phyloP scores from a whole-genome alignment of 2,797 vertebrate genomes.

The Malurus leucopterus region DNA sequence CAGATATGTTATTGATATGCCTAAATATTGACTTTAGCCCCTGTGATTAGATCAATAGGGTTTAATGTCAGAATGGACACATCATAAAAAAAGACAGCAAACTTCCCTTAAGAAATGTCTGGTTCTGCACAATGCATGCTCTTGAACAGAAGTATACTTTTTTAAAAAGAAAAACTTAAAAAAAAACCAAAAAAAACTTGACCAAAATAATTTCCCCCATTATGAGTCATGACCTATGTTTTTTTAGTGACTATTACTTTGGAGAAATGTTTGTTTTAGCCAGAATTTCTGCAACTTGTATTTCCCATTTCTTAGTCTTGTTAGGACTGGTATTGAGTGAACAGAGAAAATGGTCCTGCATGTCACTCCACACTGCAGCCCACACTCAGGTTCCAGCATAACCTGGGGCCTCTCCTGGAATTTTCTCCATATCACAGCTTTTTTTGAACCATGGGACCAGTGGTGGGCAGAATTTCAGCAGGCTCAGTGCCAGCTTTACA shows the following conservation, averaged over 20 bases:
- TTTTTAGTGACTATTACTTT: background rate
- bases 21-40: slow-evolving; percentile 30
- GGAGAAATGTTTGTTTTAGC: background rate
- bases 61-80: slow-evolving; percentile 34
- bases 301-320: background rate
- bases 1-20: slow-evolving; percentile 14
- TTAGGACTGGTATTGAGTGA: background rate
- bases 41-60: slow-evolving; percentile 17
- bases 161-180: too few relatives aligned
- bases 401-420: background rate
- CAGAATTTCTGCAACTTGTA: background rate
- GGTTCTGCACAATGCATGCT: background rate
- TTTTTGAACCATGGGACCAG: background rate
- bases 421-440: background rate
- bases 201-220: background rate
- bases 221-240: background rate
- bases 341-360: background rate
- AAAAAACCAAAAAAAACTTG: background rate
- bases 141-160: background rate
- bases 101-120: background rate
- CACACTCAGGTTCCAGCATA: background rate
- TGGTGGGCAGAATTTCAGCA: background rate
- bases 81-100: background rate
- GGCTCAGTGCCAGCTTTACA: background rate
- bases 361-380: background rate